phyloP scores from a whole-genome alignment of 2,113 vertebrate species.

The Tricholaema leucomelas region DNA sequence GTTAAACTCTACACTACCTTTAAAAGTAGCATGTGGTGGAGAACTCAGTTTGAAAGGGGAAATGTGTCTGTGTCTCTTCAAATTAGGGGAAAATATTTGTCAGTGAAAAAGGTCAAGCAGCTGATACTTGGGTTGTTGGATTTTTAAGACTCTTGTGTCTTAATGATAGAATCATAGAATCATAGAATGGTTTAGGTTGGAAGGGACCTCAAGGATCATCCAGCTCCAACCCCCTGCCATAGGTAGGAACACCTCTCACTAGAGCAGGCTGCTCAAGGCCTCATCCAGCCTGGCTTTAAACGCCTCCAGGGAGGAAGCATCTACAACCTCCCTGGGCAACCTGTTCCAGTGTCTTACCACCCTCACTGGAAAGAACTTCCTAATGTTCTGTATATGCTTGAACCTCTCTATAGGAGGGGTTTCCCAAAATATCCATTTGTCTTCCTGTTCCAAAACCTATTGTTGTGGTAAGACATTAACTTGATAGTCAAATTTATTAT shows the following conservation, averaged over 20 bases:
- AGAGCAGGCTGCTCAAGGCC: too few species aligned
- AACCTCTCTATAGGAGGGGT: background rate
- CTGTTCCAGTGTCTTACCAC: too few species aligned
- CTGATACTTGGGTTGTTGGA: background rate
- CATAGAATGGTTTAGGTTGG: too few species aligned
- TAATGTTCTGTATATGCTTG: background rate
- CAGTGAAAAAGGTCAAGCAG: slow-evolving; percentile 7
- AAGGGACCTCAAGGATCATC: too few species aligned
- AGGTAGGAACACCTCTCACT: too few species aligned
- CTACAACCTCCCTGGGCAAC: too few species aligned
- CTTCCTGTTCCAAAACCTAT: background rate
- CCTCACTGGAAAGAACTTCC: too few species aligned
- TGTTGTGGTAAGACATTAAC: background rate
- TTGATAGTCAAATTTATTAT: background rate
- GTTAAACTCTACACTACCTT: slow-evolving; percentile 28
- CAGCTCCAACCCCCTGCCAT: too few species aligned
- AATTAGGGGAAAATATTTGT: background rate
- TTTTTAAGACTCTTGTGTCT: background rate
- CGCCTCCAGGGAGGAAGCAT: too few species aligned
- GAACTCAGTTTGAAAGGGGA: background rate
- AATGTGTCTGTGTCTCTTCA: background rate
- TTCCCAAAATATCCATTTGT: background rate
- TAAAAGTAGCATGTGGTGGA: background rate
- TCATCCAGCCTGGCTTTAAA: too few species aligned
- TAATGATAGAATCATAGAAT: too few species aligned